Conservation (phyloP, 2,113 vertebrate species). For the Erpornis zantholeuca region DNA sequence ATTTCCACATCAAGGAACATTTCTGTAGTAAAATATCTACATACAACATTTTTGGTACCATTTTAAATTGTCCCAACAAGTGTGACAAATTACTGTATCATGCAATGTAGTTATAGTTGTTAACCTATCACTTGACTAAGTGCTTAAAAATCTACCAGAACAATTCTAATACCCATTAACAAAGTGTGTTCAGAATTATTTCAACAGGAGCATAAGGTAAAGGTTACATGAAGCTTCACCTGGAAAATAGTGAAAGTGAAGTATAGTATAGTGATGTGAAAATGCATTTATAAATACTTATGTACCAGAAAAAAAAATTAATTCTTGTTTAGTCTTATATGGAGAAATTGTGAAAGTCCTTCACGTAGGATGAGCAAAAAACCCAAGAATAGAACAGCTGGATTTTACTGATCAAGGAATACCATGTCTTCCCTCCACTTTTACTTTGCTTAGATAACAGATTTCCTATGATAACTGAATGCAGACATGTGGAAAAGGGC, state of each 20-base stretch:
- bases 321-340: background rate
- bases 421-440: background rate
- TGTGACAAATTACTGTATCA: background rate
- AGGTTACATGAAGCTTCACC: background rate
- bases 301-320: background rate
- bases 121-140: background rate
- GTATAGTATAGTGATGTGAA: background rate
- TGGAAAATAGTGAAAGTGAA: background rate
- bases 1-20: background rate
- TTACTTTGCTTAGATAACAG: background rate
- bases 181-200: background rate
- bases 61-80: background rate
- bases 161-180: background rate
- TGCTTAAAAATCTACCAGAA: background rate
- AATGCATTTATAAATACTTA: background rate
- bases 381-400: background rate
- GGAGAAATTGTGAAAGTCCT: background rate
- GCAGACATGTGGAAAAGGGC: background rate
- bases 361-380: background rate
- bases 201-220: background rate
- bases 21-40: background rate
- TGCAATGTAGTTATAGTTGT: background rate
- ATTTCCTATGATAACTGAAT: background rate
- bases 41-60: background rate
- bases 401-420: background rate